Conservation (phyloP, 35 echinoderm and acorn worm genomes). For the Strongylocentrotus purpuratus region DNA sequence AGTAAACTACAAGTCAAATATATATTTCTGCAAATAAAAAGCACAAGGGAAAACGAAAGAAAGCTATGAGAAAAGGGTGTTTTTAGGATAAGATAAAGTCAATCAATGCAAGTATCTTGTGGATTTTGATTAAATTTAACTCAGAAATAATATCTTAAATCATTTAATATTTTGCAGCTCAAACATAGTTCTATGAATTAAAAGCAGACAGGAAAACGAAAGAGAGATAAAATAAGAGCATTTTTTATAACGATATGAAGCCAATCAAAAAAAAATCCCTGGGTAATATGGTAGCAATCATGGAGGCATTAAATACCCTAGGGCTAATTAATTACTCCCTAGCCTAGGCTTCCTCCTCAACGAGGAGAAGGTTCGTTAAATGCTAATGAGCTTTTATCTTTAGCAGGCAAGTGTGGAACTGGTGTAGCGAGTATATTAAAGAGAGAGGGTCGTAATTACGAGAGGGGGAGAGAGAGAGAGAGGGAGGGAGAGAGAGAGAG, state of each 20-base stretch:
- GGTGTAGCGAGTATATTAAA: not conserved
- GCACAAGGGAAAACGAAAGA: no score
- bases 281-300: not conserved
- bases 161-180: no score
- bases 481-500: no score
- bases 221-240: not conserved
- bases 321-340: not conserved
- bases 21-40: no score
- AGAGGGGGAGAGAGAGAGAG: not conserved
- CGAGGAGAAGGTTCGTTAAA: not conserved
- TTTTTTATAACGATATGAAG: not conserved
- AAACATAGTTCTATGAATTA: no score
- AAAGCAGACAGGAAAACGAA: not conserved
- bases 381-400: constrained; percentile 5
- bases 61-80: no score
- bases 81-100: no score
- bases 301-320: not conserved
- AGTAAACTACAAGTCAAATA: no score
- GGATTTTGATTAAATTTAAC: no score
- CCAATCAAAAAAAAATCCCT: not conserved
- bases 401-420: not conserved
- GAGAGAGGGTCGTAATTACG: not conserved
- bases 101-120: no score
- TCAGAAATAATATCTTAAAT: no score
- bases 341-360: not conserved